Base-by-base conservation (phyloP, 2,113 vertebrate genomes). In the Regulus satrapa region DNA sequence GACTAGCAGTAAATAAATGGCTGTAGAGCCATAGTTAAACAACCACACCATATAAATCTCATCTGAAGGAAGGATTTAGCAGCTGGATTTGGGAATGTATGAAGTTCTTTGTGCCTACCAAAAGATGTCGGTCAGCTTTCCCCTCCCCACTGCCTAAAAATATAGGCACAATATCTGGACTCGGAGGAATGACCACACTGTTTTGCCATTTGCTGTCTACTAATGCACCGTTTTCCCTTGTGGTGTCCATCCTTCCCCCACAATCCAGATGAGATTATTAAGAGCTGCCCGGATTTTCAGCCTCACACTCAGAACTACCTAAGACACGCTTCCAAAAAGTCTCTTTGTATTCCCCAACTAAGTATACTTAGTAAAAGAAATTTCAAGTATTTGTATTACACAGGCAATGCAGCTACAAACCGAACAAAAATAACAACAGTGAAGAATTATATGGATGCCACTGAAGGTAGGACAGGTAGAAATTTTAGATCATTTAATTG, bases 161-260 rank as follows among this genome's bases (percentile, higher is more conserved):
- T 67, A 86, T 0, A 1, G 77, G 79, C 67, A 36, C 34, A 85
- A 90, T 91, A 94, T 89, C 93, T 95, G 94, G 81, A 31, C 75
- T 69, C 1, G 0, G 18, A 64, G 62, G 46, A 72, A 61, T 41
- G 75, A 90, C 63, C 82, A 85, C 94, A 66, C 38, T n/a, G 83
- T 45, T 85, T 67, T 46, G 48, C 94, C 96, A 86, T 62, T 83
- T 69, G 91, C 51, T 67, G 43, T 46, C 91, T 92, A 38, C 68
- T 36, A 40, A 63, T 0, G 14, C 28, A 89, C 72, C 0, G 0
- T 14, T 61, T 61, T 55, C 58, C 52, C 61, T 45, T 6, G 26
- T 3, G 20, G 56, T 38, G 78, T 61, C 36, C 49, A 64, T 68
- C 59, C 62, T 79, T 49, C 26, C 58, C 74, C 28, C 40, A 48